Evolutionary conservation across 2,888 invertebrate species (phyloP), one percentile per base, ranked within the genome.

Genomic region (Cerceris ruficornis): DNA sequence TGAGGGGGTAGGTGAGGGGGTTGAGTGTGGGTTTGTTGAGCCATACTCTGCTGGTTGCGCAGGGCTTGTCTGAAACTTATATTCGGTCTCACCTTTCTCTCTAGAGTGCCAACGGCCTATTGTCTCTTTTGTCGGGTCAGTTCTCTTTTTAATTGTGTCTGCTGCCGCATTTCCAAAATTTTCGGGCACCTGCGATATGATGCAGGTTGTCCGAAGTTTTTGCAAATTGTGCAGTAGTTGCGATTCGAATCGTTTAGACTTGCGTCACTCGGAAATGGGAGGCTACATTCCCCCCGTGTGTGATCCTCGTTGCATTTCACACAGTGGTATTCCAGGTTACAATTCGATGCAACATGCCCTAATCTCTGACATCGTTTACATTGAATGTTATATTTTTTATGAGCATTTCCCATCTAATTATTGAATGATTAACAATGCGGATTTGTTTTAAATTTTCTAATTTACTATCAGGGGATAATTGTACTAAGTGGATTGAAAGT

Each of bases 181-280:
- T 54, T 72, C 2, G 71, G 80, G 6, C 78, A 81, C 0, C 78
- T 80, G 43, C 69, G 70, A n/a, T 77, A 84, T 0, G 82, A 84
- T 0, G 84, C 28, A 28, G 28, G 28, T 1, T 28, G 28, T 28
- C 28, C 28, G 28, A 28, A 28, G 28, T 28, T 28, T 78, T 68
- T 17, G n/a, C 77, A 81, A 54, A 71, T 71, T 57, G 58, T 46
- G 13, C 13, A 13, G 2, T 9, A 9, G 14, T 2, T 54, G 14
- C 14, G 54, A 59, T 41, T 41, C 9, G 8, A 13, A 7, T n/a
- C 11, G 17, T 59, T 6, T 13, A 5, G 39, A 8, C 11, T 41
- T 59, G 8, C 4, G 13, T 41, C n/a, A n/a, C 14, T 6, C n/a
- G 13, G 4, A 2, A 2, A 11, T 46, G 46, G 46, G 2, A 46